Evolutionary conservation across 2,888 invertebrate species (phyloP), one percentile per base, ranked within the genome.

Genomic region (Esperia sulphurella): DNA sequence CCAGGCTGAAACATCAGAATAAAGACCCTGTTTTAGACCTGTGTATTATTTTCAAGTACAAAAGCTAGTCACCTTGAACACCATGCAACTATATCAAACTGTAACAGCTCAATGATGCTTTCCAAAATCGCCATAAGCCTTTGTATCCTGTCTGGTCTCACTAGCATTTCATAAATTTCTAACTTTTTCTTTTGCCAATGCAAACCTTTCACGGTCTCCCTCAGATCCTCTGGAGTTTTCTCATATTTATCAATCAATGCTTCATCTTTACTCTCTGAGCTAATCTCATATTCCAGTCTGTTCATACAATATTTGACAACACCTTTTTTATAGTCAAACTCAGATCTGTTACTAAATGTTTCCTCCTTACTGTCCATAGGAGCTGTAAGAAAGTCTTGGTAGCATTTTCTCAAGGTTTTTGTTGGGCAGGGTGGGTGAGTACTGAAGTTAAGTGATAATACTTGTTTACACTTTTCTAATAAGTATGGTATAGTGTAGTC

Each of bases 51-150:
- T 21, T 21, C 21, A 21, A 21, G 2, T 3, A 29, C 35, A 29
- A 33, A 33, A 33, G 10, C 10, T 8, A 46, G 14, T 54, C 81
- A 90, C 81, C 91, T 90, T 50, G 85, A 71, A 59, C 90, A 80
- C 91, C 92, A 92, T 63, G 91, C 86, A 2, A 86, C 83, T 46
- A 92, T 79, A 73, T 92, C 92, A 68, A 78, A 81, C 65, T 92
- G 91, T 46, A 92, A 61, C 33, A 92, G 67, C 66, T 91, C 88
- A 48, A 91, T 75, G 1, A 91, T 52, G 57, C 88, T 80, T 51
- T 90, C 82, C 14, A 92, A 60, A 5, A 89, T 86, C 35, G 83
- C 72, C 71, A 90, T 89, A 0, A 92, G 53, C 29, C 92, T 79
- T 8, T 90, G 79, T 51, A 92, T 79, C 45, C 91, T 86, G 4